These are phyloP conservation scores for Forpus xanthops DNA, from an alignment of 2,797 vertebrate species.

Conservation along the genomic window DNA sequence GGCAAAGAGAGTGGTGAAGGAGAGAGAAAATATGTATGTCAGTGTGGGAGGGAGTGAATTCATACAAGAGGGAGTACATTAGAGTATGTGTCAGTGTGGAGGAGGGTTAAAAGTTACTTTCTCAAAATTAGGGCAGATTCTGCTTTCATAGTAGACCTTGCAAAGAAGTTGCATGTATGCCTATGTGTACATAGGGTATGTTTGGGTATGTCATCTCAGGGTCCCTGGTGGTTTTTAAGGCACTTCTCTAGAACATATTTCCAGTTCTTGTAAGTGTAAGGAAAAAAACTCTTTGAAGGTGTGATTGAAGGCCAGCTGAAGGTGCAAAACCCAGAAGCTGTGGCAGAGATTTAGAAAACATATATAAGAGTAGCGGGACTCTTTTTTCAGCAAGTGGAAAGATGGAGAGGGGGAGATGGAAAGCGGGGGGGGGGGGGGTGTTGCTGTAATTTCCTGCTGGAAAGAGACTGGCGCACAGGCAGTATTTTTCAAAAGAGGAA, in stretches of 20 bases:
- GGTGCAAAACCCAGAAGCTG: neutral
- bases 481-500: neutral
- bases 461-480: neutral
- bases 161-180: neutral
- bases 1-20: conserved; percentile 21
- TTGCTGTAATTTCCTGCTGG: neutral
- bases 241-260: neutral
- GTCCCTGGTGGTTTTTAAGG: neutral
- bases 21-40: conserved; percentile 33
- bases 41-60: conserved; percentile 33
- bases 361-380: neutral
- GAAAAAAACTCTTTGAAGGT: neutral
- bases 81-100: conserved; percentile 33
- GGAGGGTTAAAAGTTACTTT: conserved; percentile 20
- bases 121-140: conserved; percentile 46
- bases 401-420: neutral
- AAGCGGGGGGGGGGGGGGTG: neutral
- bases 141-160: neutral
- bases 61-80: conserved; percentile 17
- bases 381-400: neutral
- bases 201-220: neutral
- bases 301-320: neutral
- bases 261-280: neutral
- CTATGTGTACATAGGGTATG: neutral
- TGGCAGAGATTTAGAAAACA: neutral